Conservation (phyloP, 2,113 vertebrate genomes). For the Pimephales promelas region DNA sequence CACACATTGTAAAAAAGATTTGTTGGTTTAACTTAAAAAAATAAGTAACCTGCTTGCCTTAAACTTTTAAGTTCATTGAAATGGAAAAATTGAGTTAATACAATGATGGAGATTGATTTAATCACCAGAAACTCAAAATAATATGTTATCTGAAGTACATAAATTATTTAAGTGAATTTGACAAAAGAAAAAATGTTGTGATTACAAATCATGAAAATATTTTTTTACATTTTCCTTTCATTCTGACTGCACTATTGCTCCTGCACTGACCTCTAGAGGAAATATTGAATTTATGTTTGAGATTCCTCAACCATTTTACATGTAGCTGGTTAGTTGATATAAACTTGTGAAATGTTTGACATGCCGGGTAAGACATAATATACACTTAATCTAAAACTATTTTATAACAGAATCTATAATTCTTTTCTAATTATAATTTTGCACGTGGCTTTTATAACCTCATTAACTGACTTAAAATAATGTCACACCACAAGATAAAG, state of each 20-base stretch:
- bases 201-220: too few relatives aligned
- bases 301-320: conserved; percentile 37
- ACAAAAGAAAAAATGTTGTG: too few relatives aligned
- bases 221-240: not conserved
- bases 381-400: not conserved
- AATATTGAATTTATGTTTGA: not conserved
- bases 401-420: not conserved
- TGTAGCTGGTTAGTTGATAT: not conserved
- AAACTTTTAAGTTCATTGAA: too few relatives aligned
- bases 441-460: not conserved
- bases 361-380: not conserved
- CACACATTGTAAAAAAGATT: too few relatives aligned
- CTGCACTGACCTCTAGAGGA: conserved; percentile 44
- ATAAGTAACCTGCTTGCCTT: too few relatives aligned
- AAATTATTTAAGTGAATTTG: too few relatives aligned
- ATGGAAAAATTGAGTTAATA: too few relatives aligned
- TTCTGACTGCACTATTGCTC: not conserved
- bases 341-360: not conserved
- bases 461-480: not conserved
- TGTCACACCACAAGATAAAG: not conserved
- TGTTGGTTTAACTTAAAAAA: too few relatives aligned
- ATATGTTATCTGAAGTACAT: too few relatives aligned
- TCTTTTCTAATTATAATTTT: not conserved
- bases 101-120: too few relatives aligned
- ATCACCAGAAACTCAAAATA: too few relatives aligned